Percentiles rank a stretch among this genome's conserved stretches.
phyloP scores from a whole-genome alignment of 2,888 invertebrate species.

The Sminthurides aquaticus region DNA sequence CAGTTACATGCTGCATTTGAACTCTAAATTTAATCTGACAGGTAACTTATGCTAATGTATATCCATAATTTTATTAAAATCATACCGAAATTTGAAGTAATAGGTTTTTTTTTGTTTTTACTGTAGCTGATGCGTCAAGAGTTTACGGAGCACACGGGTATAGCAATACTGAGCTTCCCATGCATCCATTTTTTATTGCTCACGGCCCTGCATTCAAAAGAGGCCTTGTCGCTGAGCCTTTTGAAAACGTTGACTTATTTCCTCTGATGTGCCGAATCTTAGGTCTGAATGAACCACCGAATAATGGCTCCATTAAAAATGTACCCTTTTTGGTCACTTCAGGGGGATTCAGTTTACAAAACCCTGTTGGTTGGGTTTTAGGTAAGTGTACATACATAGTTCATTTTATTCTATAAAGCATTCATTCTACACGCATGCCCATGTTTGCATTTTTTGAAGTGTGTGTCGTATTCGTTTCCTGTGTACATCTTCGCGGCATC shows the following conservation, averaged over 20 bases:
- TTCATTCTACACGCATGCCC: no score
- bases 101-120: no score
- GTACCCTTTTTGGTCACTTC: slow-evolving; percentile 16
- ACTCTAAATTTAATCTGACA: slow-evolving; percentile 49
- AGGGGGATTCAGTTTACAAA: slow-evolving; percentile 17
- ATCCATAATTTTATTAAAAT: no score
- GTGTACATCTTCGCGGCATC: no score
- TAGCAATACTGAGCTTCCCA: slow-evolving; percentile 54
- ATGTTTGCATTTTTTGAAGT: no score
- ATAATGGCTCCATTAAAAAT: slow-evolving; percentile 50
- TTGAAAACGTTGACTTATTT: slow-evolving; percentile 60
- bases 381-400: no score
- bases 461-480: no score
- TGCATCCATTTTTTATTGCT: slow-evolving; percentile 66
- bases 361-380: slow-evolving; percentile 38
- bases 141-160: slow-evolving; percentile 61
- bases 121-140: slow-evolving; percentile 29
- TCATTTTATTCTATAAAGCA: no score
- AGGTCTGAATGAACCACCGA: slow-evolving; percentile 50
- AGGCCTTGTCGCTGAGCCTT: slow-evolving; percentile 47
- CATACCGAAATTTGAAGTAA: no score
- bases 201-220: slow-evolving; percentile 58
- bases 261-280: slow-evolving; percentile 58
- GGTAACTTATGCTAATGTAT: no score
- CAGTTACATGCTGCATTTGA: slow-evolving; percentile 47